Percentiles rank a stretch among this genome's conserved stretches.
phyloP scores from a whole-genome alignment of 2,888 invertebrate genomes.

The Papilio gigon region DNA sequence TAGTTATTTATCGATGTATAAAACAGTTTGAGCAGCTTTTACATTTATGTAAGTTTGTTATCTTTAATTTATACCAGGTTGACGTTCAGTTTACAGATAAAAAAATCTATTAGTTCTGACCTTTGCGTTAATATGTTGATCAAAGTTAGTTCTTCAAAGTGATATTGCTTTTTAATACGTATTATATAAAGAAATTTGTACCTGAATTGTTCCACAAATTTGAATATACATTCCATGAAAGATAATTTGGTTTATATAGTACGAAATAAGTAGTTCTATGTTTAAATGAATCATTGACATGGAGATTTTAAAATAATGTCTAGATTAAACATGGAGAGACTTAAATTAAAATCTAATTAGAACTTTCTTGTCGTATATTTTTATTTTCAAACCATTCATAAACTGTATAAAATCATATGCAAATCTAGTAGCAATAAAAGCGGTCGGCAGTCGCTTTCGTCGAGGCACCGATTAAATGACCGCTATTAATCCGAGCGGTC shows the following conservation, averaged over 20 bases:
- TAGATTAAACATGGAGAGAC: no score
- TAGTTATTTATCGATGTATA: neutral
- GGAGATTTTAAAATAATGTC: no score
- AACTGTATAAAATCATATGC: constrained; percentile 1
- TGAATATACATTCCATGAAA: no score
- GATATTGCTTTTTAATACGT: neutral
- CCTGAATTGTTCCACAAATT: no score
- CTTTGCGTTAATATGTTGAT: constrained; percentile 3
- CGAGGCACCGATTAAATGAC: constrained; percentile 69
- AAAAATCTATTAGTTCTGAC: neutral
- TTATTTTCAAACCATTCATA: neutral
- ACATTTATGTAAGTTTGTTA: neutral
- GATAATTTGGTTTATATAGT: no score
- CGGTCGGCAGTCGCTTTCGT: constrained; percentile 50
- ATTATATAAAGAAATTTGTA: neutral
- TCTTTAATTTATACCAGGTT: constrained; percentile 5
- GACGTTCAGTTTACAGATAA: neutral
- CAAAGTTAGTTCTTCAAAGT: neutral
- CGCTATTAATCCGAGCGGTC: constrained; percentile 64
- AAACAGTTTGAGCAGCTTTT: neutral
- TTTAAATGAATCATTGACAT: no score
- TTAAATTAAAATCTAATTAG: neutral
- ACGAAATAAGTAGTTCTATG: no score
- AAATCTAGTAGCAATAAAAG: constrained; percentile 48
- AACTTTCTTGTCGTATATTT: neutral